Evolutionary conservation across 2,113 vertebrate genomes (phyloP), one percentile per base, ranked within the genome.

Genomic region (Heloderma charlesbogerti): DNA sequence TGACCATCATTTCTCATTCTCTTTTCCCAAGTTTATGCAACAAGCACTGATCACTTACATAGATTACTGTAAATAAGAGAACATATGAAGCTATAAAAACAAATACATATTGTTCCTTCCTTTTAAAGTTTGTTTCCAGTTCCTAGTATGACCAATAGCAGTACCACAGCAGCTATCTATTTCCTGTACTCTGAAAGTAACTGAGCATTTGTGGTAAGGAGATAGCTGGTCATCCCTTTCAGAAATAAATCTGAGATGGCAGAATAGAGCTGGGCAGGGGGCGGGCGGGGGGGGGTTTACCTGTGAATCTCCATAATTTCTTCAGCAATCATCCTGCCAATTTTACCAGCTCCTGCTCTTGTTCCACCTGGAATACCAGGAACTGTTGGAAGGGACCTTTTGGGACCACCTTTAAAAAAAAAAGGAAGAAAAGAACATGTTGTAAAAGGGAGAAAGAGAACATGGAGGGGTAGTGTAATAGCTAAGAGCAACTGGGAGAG

Each of bases 301-400:
- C 99, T 99, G 96, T 99, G 99, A 94, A 99, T 99, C 97, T 99
- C 99, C 99, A 99, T 99, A 95, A 99, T 98, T 95, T 99, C 99
- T 94, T 99, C 99, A 18, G 99, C 99, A 83, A 99, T 99, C 99
- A 99, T 99, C 88, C 99, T 98, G 40, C 99, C 99, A 77, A 99
- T 99, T 97, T 99, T 99, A 77, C 99, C 99, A 3, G 99, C 99
- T 91, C 99, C 99, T 0, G 99, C 98, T 95, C 99, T 98, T 1
- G 99, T 99, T 90, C 99, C 99, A 15, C 99, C 99, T 31, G 99
- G 99, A 96, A 99, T 99, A 89, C 99, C 99, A 3, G 99, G 99
- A 67, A 99, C 99, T 15, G 98, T 98, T 91, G 99, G 99, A 92
- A 99, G 97, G 45, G 97, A 97, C 90, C 99, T 98, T 95, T 99